phyloP scores from a whole-genome alignment of 2,888 invertebrate genomes.

The Ditylenchus weischeri region DNA sequence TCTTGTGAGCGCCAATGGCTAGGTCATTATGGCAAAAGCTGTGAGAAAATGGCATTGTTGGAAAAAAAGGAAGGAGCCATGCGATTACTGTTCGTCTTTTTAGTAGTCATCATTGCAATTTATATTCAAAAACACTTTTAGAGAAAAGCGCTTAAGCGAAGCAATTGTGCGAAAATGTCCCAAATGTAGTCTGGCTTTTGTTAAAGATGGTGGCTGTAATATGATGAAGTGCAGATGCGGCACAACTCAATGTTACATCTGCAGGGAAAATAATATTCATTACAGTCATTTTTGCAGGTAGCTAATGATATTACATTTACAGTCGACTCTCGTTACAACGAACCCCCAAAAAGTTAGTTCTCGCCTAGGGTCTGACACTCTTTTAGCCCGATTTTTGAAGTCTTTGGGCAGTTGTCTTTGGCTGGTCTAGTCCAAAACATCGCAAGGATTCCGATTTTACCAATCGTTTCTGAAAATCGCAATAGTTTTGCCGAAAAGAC shows the following conservation, averaged over 20 bases:
- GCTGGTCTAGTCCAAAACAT: too few relatives aligned
- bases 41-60: conserved; percentile 10
- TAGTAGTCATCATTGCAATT: not conserved
- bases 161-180: conserved; percentile 21
- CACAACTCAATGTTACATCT: conserved; percentile 66
- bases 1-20: conserved; percentile 12
- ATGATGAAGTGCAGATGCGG: conserved; percentile 67
- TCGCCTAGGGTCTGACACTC: too few relatives aligned
- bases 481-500: too few relatives aligned
- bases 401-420: too few relatives aligned
- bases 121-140: conserved; percentile 4
- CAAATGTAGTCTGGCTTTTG: conserved; percentile 22
- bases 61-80: conserved; percentile 5
- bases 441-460: too few relatives aligned
- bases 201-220: conserved; percentile 29
- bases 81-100: not conserved
- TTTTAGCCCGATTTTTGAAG: too few relatives aligned
- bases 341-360: too few relatives aligned
- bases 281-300: conserved; percentile 58
- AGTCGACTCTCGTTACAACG: too few relatives aligned
- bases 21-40: conserved; percentile 13
- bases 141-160: conserved; percentile 27
- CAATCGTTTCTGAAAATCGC: too few relatives aligned
- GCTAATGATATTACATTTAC: not conserved
- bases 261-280: conserved; percentile 63